Conservation (phyloP, 2,113 vertebrate genomes). For the Perognathus longimembris region DNA sequence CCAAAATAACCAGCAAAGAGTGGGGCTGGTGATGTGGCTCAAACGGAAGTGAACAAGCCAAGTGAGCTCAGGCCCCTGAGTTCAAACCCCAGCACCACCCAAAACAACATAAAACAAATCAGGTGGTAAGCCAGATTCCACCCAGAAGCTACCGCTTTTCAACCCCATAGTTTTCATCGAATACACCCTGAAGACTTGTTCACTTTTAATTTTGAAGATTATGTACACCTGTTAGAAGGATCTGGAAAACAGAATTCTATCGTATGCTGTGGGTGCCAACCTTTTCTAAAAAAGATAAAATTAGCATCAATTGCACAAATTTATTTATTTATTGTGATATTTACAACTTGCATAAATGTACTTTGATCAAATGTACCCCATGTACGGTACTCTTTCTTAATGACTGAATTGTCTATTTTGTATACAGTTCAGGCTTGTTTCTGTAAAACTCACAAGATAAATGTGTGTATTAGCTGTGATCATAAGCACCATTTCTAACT, state of each 20-base stretch:
- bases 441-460: conserved; percentile 35
- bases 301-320: no score
- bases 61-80: no score
- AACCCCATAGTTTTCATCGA: neutral
- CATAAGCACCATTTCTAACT: neutral
- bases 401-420: neutral
- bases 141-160: neutral
- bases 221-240: neutral
- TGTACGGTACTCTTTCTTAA: no score
- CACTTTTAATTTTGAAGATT: neutral
- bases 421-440: neutral
- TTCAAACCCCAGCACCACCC: no score
- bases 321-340: no score
- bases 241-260: neutral
- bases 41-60: no score
- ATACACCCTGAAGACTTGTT: neutral
- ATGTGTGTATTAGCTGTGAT: neutral
- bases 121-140: neutral
- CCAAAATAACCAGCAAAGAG: no score
- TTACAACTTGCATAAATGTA: no score
- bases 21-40: no score
- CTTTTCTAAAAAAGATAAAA: neutral
- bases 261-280: neutral
- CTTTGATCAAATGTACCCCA: no score
- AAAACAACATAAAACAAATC: neutral